These are phyloP conservation scores for Diadegma fenestrale DNA, from an alignment of 2,888 invertebrate species.

Conservation along the genomic window DNA sequence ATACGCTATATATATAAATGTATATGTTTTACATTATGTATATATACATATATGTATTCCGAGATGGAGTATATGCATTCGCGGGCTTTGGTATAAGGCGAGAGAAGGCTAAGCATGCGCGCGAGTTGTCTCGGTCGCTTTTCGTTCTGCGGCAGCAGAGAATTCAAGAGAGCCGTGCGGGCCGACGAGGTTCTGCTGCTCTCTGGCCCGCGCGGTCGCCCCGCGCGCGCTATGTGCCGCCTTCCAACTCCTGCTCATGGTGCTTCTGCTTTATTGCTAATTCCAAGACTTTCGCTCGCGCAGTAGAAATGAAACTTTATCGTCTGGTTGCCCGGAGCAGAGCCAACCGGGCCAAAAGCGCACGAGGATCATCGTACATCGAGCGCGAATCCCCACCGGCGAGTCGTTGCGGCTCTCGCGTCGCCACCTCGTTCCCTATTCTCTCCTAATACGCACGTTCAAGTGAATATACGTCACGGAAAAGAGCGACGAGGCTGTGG, in stretches of 20 bases:
- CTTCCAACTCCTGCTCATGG: no score
- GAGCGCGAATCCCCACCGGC: slow-evolving; percentile 62
- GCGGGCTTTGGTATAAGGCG: slow-evolving; percentile 39
- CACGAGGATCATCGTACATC: no score
- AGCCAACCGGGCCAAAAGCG: no score
- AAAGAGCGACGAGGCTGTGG: slow-evolving; percentile 30
- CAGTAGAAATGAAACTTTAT: slow-evolving; percentile 82
- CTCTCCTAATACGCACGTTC: no score
- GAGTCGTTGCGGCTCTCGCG: slow-evolving; percentile 64
- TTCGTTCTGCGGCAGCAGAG: slow-evolving; percentile 18
- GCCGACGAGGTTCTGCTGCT: not conserved
- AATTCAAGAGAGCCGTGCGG: slow-evolving; percentile 36
- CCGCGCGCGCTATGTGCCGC: no score
- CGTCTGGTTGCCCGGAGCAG: slow-evolving; percentile 74
- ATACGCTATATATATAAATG: slow-evolving; percentile 22
- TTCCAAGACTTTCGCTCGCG: slow-evolving; percentile 81
- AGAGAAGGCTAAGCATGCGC: slow-evolving; percentile 29
- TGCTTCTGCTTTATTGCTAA: slow-evolving; percentile 83
- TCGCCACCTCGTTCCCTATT: slow-evolving; percentile 64
- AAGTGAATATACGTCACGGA: no score
- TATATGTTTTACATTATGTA: not conserved
- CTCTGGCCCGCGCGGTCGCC: no score
- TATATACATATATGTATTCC: slow-evolving; percentile 2
- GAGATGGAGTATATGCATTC: slow-evolving; percentile 61
- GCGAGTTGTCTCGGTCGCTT: slow-evolving; percentile 43